phyloP scores from a whole-genome alignment of 2,888 invertebrate species.

The Boloria euphrosyne region DNA sequence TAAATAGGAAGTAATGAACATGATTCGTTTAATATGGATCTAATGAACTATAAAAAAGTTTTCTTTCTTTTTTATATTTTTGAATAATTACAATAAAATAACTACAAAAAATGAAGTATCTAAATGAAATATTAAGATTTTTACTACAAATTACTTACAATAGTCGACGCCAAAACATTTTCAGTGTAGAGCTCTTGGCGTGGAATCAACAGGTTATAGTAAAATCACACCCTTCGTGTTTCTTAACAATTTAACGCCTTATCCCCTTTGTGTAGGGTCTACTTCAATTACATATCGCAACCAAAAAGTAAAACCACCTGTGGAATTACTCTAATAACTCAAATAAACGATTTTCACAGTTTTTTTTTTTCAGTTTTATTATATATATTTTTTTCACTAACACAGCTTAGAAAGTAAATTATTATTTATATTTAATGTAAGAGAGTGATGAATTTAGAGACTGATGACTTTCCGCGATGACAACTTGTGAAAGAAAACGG shows the following conservation, averaged over 20 bases:
- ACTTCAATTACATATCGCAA: slow-evolving; percentile 56
- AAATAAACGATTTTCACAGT: slow-evolving; percentile 18
- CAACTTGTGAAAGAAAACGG: slow-evolving; percentile 23
- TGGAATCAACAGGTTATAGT: slow-evolving; percentile 77
- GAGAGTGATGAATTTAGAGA: not conserved
- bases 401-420: not conserved
- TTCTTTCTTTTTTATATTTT: too few relatives aligned
- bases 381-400: not conserved
- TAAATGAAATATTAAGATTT: not conserved
- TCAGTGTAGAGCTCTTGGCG: slow-evolving; percentile 59
- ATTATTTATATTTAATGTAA: not conserved
- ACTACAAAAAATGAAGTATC: not conserved
- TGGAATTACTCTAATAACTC: slow-evolving; percentile 54
- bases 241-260: slow-evolving; percentile 65
- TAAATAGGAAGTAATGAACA: not conserved
- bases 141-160: slow-evolving; percentile 57
- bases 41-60: too few relatives aligned
- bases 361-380: not conserved
- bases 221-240: slow-evolving; percentile 60
- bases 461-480: not conserved
- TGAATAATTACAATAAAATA: too few relatives aligned
- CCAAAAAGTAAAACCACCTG: slow-evolving; percentile 67
- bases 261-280: slow-evolving; percentile 57
- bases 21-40: not conserved
- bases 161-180: slow-evolving; percentile 73